Base-by-base conservation (phyloP, 1,140 invertebrate genomes). In the Meloidogyne floridensis region DNA sequence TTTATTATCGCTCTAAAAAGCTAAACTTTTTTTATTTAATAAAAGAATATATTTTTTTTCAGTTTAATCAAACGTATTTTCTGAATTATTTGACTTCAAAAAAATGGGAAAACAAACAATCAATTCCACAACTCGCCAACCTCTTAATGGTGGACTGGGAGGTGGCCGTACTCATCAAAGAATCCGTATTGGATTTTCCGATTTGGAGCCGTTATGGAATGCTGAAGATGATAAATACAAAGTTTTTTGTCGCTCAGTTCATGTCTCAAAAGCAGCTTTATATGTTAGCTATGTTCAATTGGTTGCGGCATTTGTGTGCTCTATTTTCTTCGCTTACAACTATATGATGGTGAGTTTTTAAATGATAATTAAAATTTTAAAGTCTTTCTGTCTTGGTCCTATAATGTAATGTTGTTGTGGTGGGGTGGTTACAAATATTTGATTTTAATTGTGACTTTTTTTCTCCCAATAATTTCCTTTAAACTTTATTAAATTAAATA, bases 181-280 rank as follows among this genome's bases (percentile, higher is more conserved):
- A 65, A 65, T 74, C 10, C 69, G 81, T 15, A 87, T 86, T 75
- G 86, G 86, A 32, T 59, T 86, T 74, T 53, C 43, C 18, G 86
- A 86, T 76, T 65, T 72, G 71, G 87, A 89, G 54, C 80, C 82
- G 11, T 75, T 89, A 20, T 89, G 87, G 87, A 81, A 89, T 75
- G 78, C 85, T 3, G 84, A 89, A 56, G 87, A 82, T 10, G 85
- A 86, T 5, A 80, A 89, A 73, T 89, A 90, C 78, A 84, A 87
- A 70, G 86, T 87, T 43, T 80, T 86, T 15, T 89, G 88, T 65
- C 75, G 88, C 32, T 84, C 82, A 75, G 81, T 89, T 53, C 87
- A 89, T 79, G 87, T 88, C n/a, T 87, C 87, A 47, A 88, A 85
- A 53, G 86, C 86, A 7, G 77, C 87, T 8, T 77, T 85, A 7